Evolutionary conservation across 2,888 invertebrate genomes (phyloP), one percentile per base, ranked within the genome.

Genomic region (Myopa tessellatipennis): DNA sequence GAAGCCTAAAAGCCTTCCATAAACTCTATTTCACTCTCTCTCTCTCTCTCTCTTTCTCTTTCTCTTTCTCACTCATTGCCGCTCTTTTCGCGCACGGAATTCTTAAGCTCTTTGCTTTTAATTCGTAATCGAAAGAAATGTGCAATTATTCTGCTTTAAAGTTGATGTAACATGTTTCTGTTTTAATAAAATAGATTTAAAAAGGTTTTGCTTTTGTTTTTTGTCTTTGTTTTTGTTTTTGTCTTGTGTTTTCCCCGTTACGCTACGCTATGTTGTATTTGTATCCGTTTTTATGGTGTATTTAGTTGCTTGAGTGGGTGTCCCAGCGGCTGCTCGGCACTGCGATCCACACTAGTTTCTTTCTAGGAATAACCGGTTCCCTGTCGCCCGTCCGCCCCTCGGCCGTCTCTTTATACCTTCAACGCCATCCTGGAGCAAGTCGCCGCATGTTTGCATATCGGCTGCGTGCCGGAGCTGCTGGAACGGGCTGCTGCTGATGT

Each of bases 391-490:
- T 38, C 4, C 12, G 55, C 65, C 52, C 40, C 26, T 26, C 26
- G 26, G 45, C 70, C 61, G 74, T 67, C 61, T 58, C 72, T 73
- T 83, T 85, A 85, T 82, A 85, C 85, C 78, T 83, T 83, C 16
- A 83, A 81, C 34, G 83, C 82, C 71, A 83, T 82, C 75, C 84
- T 80, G 72, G 85, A 83, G 79, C 85, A 84, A 67, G 77, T 82
- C 71, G 82, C 82, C 38, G 83, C 79, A 79, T 83, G 81, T 75
- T 82, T 81, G 81, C 84, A 85, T 10, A 80, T 79, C 67, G 81
- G 79, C 4, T 79, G 79, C 60, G 55, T 16, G 78, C 75, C 10
- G 78, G 45, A 10, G 80, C 77, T 12, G 78, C 63, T 1, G 79
- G 72, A 14, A 73, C 50, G 18, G 74, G 80, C 76, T 67, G 81